Percentiles rank a stretch among this genome's conserved stretches.
phyloP scores from a whole-genome alignment of 2,113 vertebrate genomes.

The Mustelus asterias region DNA sequence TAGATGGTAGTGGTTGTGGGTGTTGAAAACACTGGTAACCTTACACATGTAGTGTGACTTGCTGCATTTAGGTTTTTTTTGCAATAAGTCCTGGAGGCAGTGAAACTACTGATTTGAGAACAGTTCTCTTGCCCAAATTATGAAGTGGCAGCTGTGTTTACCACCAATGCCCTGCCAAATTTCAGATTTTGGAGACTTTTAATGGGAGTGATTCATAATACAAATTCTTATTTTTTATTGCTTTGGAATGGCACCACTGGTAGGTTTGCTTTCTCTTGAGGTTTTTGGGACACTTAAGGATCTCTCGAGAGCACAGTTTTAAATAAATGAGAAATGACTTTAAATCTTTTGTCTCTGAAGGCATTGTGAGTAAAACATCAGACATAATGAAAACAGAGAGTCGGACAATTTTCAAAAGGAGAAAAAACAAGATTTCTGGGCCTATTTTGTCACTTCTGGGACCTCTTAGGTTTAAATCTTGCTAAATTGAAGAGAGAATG shows the following conservation, averaged over 20 bases:
- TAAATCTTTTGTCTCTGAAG: neutral
- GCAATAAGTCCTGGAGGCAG: neutral
- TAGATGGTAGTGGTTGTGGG: no score
- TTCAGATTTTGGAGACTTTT: slow-evolving; percentile 8
- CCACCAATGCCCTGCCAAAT: neutral
- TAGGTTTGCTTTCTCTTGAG: neutral
- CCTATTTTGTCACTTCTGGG: neutral
- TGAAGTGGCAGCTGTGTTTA: slow-evolving; percentile 4
- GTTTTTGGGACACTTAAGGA: neutral
- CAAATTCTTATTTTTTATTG: neutral
- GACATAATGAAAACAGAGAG: neutral
- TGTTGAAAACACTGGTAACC: neutral
- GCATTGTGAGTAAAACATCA: neutral
- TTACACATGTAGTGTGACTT: neutral
- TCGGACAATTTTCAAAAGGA: neutral
- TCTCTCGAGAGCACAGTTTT: neutral
- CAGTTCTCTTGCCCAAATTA: neutral
- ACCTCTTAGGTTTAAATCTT: neutral
- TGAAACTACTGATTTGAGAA: neutral
- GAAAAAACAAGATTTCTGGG: neutral
- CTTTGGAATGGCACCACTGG: neutral
- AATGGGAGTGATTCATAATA: neutral
- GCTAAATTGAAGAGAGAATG: neutral
- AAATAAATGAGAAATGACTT: neutral
- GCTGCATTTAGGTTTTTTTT: neutral